These are phyloP conservation scores for Micromesistius poutassou DNA, from an alignment of 2,797 vertebrate genomes.

Conservation along the genomic window DNA sequence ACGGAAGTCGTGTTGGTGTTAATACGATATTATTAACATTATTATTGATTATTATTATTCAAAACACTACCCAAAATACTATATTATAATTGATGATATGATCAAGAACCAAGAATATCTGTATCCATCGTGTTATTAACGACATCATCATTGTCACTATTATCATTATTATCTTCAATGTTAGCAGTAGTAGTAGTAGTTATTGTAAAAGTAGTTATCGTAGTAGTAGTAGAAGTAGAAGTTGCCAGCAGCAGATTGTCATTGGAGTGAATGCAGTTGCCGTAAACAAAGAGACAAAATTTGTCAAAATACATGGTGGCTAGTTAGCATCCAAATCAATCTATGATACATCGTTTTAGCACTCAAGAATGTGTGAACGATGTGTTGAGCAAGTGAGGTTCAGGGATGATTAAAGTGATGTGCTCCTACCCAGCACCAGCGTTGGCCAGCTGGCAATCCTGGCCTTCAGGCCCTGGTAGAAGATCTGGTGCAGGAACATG, in stretches of 20 bases:
- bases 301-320: neutral
- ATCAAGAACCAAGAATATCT: neutral
- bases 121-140: neutral
- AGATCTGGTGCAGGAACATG: constrained; percentile 99
- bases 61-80: no score
- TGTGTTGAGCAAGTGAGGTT: neutral
- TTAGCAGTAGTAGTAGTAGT: neutral
- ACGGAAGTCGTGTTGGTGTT: constrained; percentile 11
- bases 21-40: neutral
- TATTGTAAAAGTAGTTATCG: neutral
- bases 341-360: neutral
- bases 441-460: constrained; percentile 98
- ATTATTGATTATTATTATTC: neutral
- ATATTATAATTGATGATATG: neutral
- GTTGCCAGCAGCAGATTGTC: neutral
- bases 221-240: neutral
- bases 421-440: constrained; percentile 87
- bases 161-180: neutral
- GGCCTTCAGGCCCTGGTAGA: constrained; percentile 97
- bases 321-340: neutral
- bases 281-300: neutral
- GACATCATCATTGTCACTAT: neutral
- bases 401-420: neutral
- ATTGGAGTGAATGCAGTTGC: neutral
- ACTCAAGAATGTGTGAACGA: neutral